These are phyloP conservation scores for Heliocidaris tuberculata DNA, from an alignment of 35 echinoderm and acorn worm species.

Conservation along the genomic window DNA sequence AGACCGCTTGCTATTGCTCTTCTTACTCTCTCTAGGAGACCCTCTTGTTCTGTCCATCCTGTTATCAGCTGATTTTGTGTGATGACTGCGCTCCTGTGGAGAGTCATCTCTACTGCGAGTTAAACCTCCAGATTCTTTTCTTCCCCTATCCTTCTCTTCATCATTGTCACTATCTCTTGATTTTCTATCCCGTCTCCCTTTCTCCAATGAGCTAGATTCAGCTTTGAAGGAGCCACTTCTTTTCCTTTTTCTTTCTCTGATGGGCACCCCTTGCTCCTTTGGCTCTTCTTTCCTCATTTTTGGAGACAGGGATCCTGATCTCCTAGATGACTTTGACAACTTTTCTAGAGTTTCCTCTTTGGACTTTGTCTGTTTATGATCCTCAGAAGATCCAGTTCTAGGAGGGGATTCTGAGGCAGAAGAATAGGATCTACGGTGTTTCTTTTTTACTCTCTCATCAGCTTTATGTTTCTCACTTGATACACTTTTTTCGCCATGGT, in stretches of 20 bases:
- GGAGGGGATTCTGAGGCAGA: background rate
- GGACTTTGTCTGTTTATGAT: background rate
- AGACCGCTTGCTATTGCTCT: background rate
- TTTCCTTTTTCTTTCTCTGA: constrained; percentile 29
- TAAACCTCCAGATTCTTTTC: background rate
- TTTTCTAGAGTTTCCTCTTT: background rate
- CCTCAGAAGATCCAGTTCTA: background rate
- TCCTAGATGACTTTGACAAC: background rate
- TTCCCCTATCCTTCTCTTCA: background rate
- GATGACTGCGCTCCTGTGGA: background rate
- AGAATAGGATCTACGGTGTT: background rate
- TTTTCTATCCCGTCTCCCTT: background rate
- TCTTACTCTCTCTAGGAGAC: background rate
- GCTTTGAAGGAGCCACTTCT: background rate
- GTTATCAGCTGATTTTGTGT: background rate
- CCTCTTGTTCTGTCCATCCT: background rate
- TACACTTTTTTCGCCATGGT: background rate
- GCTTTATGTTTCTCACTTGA: constrained; percentile 11
- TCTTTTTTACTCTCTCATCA: background rate
- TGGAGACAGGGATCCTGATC: constrained; percentile 14
- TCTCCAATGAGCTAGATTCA: background rate
- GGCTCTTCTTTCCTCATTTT: background rate
- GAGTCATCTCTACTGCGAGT: background rate
- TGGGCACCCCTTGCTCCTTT: background rate
- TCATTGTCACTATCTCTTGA: constrained; percentile 35